Base-by-base conservation (phyloP, 2,888 invertebrate genomes). In the Aromia moschata region DNA sequence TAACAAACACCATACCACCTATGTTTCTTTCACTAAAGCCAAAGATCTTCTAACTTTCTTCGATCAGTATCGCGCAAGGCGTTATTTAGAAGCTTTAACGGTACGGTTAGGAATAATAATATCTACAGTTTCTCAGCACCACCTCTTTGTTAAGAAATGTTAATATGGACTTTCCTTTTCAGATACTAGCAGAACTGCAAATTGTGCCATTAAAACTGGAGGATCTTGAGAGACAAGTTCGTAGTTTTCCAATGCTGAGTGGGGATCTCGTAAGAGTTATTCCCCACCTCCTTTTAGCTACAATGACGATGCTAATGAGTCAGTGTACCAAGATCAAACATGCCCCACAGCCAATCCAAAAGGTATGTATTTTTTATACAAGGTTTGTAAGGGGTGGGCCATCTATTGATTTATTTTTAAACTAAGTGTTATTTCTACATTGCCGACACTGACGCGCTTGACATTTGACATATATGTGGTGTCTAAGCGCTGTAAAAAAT, bases 21-120 rank as follows among this genome's bases (percentile, higher is more conserved):
- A 91, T 4, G 85, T 89, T 46, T 93, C 94, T 0, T 97, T 96
- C 79, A 88, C 87, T 66, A 87, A 93, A 54, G 85, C 97, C 7
- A 87, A 91, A 69, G 92, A 94, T 78, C 84, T 97, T 12, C 85
- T 93, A 78, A 86, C 87, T 0, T 97, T 97, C 83, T 98, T 97
- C 76, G 93, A 97, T 81, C 88, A 90, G 72, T 96, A 92, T 79
- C 93, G 96, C 72, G 84, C 84, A 11, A 89, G 91, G 58, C 90
- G 93, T 70, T 87, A 88, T 74, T 89, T 90, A 53, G 87, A 88
- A 64, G 96, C 96, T 1, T 79, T 94, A 1, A 91, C 92, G 82
- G 92, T 94, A 74, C n/a, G n/a, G n/a, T n/a, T n/a, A n/a, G n/a
- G n/a, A n/a, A n/a, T n/a, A n/a, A n/a, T n/a, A n/a, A n/a, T n/a